Base-by-base conservation (phyloP, 2,797 vertebrate genomes). In the Pogoniulus pusillus region DNA sequence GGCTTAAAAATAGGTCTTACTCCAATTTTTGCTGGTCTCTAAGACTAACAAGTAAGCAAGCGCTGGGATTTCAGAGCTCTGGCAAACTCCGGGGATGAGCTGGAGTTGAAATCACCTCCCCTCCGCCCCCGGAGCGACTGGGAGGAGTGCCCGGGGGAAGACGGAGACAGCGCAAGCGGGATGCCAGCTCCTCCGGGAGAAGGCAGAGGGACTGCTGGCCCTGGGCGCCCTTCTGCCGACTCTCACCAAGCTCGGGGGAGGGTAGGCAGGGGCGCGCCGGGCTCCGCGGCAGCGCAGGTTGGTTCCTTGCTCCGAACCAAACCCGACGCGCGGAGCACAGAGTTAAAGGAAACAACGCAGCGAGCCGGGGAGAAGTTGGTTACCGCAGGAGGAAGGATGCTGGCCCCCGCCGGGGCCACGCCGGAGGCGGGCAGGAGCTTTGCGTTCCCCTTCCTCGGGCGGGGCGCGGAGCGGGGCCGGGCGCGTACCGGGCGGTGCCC, bases 51-150 rank as follows among this genome's bases (percentile, higher is more conserved):
- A 37, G 35, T 47, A 64, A 63, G 51, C n/a, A 34, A 87, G 35
- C 1, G 64, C 73, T 8, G 65, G 54, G 58, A 80, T 71, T 59
- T 49, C 64, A 17, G 58, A 18, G 87, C 76, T 58, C 69, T 4
- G 86, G 74, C 35, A 54, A 87, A 68, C 78, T 68, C 15, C 12
- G 8, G 43, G 30, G 69, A 51, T 27, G 78, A 70, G 49, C 35
- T 4, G 76, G 87, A 80, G 87, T 3, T 39, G 68, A 62, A 82
- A 58, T 3, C 71, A 62, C 8, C 37, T 30, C 39, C 66, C n/a
- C 19, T 10, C 3, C 7, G 0, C 23, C 19, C 29, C 19, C 29
- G 2, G 32, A 6, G 9, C 6, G n/a, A 9, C 12, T 2, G 3
- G 59, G 59, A 78, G 65, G 60, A 90, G 47, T 5, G 64, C 76